Conservation (phyloP, 2,113 vertebrate species). For the Mohoua ochrocephala region DNA sequence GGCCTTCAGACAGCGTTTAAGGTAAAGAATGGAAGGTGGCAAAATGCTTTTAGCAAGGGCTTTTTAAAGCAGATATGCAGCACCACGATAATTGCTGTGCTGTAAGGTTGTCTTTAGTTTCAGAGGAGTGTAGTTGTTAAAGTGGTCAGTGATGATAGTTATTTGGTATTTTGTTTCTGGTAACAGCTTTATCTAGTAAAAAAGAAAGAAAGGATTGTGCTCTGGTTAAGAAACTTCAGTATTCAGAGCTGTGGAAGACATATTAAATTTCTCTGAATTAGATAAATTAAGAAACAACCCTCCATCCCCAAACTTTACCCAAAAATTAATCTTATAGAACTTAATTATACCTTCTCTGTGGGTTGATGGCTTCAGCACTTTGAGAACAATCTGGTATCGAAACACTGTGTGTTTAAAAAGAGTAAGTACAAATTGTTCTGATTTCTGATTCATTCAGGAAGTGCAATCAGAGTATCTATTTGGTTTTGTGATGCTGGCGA, state of each 20-base stretch:
- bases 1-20: not conserved
- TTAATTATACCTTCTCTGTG: not conserved
- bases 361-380: not conserved
- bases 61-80: not conserved
- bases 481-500: not conserved
- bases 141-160: not conserved
- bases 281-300: not conserved
- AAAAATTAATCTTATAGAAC: not conserved
- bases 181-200: not conserved
- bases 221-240: not conserved
- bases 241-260: not conserved
- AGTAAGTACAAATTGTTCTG: not conserved
- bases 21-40: not conserved
- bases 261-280: not conserved
- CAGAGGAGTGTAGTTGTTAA: not conserved
- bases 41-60: not conserved
- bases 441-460: not conserved
- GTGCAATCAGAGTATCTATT: not conserved
- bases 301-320: not conserved
- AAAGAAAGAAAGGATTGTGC: not conserved
- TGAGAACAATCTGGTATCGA: not conserved
- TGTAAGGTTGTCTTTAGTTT: not conserved
- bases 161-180: not conserved
- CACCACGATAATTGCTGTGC: not conserved
- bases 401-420: not conserved